Percentiles rank a stretch among this genome's conserved stretches.
Conservation (phyloP, 37 sponge, comb jelly and placozoan species). For the Halichondria panicea region DNA sequence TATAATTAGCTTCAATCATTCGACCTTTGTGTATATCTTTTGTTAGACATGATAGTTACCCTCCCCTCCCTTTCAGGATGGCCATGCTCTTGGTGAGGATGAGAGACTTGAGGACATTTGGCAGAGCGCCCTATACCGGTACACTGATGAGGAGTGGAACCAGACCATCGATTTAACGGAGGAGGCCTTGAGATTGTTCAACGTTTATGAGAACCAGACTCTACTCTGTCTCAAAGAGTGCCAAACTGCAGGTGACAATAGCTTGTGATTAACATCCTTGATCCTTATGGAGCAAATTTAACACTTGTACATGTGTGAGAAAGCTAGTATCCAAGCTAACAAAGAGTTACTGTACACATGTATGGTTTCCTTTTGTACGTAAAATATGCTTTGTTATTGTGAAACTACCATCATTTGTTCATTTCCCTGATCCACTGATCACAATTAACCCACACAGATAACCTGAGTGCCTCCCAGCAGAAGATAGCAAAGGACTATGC, state of each 20-base stretch:
- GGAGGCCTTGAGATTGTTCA: slow-evolving; percentile 47
- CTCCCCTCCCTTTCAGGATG: slow-evolving; percentile 34
- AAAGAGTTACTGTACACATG: not conserved
- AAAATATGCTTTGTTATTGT: not conserved
- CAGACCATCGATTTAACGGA: slow-evolving; percentile 54
- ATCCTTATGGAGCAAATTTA: no score
- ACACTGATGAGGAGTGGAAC: slow-evolving; percentile 52
- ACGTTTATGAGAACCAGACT: slow-evolving; percentile 57
- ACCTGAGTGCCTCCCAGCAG: slow-evolving; percentile 12
- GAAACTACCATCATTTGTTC: not conserved
- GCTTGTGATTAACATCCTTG: no score
- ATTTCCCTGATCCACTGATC: no score
- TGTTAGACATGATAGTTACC: not conserved
- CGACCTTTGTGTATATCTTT: no score
- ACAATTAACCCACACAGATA: no score
- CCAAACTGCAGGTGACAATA: slow-evolving; percentile 17
- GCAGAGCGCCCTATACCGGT: slow-evolving; percentile 40
- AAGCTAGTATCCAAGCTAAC: not conserved
- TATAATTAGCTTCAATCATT: no score
- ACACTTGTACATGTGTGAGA: no score
- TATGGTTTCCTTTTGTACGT: not conserved
- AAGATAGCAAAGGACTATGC: slow-evolving; percentile 1
- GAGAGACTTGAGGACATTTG: slow-evolving; percentile 47
- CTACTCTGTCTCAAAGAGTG: slow-evolving; percentile 53
- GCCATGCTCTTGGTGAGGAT: slow-evolving; percentile 53